A percentile compares a stretch with the other conserved stretches of the same genome.
These are phyloP conservation scores for Periophthalmodon schlosseri DNA, from an alignment of 2,113 vertebrate species.

Conservation along the genomic window DNA sequence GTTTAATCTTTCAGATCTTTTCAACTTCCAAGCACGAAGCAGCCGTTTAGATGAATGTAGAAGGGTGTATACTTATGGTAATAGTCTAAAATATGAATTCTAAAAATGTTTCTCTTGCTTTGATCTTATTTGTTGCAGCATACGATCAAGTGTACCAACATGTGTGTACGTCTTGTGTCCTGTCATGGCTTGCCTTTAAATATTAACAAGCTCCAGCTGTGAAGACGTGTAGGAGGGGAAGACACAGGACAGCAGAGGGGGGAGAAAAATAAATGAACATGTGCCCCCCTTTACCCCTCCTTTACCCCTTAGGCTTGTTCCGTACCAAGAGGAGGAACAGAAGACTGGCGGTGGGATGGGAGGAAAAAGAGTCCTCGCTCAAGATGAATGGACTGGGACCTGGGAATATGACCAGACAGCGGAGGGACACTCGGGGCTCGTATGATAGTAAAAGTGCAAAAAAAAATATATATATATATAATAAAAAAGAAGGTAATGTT, in stretches of 20 bases:
- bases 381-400: conserved; percentile 30
- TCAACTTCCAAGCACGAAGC: neutral
- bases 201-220: conserved; percentile 79
- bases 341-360: conserved; percentile 32
- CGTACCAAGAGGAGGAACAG: conserved; percentile 57
- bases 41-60: conserved; percentile 7
- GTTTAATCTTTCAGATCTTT: conserved; percentile 7
- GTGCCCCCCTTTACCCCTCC: conserved; percentile 60
- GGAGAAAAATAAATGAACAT: conserved; percentile 76
- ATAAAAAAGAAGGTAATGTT: conserved; percentile 54
- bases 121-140: conserved; percentile 26
- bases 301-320: conserved; percentile 62
- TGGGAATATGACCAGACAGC: conserved; percentile 16
- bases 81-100: conserved; percentile 16
- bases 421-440: conserved; percentile 51
- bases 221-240: conserved; percentile 72
- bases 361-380: neutral
- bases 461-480: conserved; percentile 6
- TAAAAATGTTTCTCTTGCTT: conserved; percentile 18
- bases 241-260: conserved; percentile 40
- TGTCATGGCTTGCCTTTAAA: conserved; percentile 76
- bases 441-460: conserved; percentile 28
- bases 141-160: conserved; percentile 39
- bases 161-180: conserved; percentile 56
- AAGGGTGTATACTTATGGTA: conserved; percentile 9